phyloP scores from a whole-genome alignment of 2,888 invertebrate genomes.

The Oxystoma pomonae region DNA sequence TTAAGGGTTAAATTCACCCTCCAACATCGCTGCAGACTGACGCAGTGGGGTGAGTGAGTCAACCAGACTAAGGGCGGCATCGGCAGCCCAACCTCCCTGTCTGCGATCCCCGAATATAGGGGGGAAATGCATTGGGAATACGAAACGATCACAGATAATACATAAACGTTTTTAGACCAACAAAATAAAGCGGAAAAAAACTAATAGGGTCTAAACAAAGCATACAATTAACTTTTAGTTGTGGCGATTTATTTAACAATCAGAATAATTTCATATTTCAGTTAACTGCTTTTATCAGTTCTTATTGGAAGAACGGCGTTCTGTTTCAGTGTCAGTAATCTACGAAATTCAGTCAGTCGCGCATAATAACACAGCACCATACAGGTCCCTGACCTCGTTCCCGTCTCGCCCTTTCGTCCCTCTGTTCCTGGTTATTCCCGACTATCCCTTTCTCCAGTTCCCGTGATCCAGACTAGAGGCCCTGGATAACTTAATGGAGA shows the following conservation, averaged over 20 bases:
- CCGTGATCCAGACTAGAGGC: neutral
- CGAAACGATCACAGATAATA: neutral
- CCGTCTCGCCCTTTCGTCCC: constrained; percentile 23
- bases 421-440: neutral
- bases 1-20: neutral
- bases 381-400: constrained; percentile 27
- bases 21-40: neutral
- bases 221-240: too few species aligned
- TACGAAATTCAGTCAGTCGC: neutral
- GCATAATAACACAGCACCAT: constrained; percentile 4
- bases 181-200: too few species aligned
- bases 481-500: neutral
- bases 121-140: neutral
- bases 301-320: too few species aligned
- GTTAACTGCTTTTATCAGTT: too few species aligned
- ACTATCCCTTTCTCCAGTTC: neutral
- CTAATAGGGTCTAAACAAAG: too few species aligned
- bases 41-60: neutral
- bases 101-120: neutral
- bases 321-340: too few species aligned
- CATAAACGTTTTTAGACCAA: too few species aligned
- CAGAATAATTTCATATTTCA: too few species aligned
- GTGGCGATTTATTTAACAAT: too few species aligned
- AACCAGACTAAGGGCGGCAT: neutral
- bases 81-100: neutral